Conservation (phyloP, 1,140 invertebrate species). For the Aphis craccivora region DNA sequence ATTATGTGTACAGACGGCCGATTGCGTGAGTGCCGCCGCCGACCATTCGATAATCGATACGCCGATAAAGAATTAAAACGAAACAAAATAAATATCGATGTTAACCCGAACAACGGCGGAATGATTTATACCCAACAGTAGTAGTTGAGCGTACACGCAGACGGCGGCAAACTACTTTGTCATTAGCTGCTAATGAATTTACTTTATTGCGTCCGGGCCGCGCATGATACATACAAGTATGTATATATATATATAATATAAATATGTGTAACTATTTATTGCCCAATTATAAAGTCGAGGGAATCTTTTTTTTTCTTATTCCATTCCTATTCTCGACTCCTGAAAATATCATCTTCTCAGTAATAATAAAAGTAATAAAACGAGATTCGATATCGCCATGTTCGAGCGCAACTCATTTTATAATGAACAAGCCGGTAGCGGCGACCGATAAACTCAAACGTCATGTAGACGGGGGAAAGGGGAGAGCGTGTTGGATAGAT, state of each 20-base stretch:
- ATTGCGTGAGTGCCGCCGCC: background rate
- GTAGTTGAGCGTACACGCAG: background rate
- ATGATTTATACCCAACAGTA: slow-evolving; percentile 50
- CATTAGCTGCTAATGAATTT: slow-evolving; percentile 58
- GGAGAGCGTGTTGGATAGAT: too few relatives aligned
- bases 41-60: slow-evolving; percentile 18
- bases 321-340: background rate
- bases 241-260: background rate
- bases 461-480: background rate
- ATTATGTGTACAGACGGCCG: background rate
- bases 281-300: slow-evolving; percentile 42
- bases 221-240: background rate
- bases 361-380: slow-evolving; percentile 10
- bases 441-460: background rate
- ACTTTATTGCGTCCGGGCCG: slow-evolving; percentile 57
- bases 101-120: slow-evolving; percentile 35
- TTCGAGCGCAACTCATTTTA: background rate
- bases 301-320: background rate
- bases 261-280: slow-evolving; percentile 51
- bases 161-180: slow-evolving; percentile 57
- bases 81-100: slow-evolving; percentile 52
- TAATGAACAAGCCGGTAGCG: slow-evolving; percentile 10
- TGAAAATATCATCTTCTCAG: slow-evolving; percentile 37
- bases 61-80: slow-evolving; percentile 31
- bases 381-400: slow-evolving; percentile 27